These are phyloP conservation scores for Myiotriccus ornatus DNA, from an alignment of 2,797 vertebrate genomes.

Conservation along the genomic window DNA sequence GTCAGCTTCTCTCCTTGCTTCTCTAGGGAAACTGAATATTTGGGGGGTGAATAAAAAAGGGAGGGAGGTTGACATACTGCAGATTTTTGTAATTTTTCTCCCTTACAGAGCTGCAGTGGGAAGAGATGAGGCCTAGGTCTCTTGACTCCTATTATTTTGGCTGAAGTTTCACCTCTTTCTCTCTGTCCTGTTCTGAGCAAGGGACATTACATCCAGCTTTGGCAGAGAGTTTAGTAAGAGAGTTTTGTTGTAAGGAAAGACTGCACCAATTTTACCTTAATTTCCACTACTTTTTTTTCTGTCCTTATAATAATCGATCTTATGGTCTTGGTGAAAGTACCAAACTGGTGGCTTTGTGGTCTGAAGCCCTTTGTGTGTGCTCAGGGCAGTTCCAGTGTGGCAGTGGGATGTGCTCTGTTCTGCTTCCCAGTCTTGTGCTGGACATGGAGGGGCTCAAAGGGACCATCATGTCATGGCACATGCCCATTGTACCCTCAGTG, in stretches of 20 bases:
- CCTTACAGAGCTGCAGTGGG: not conserved
- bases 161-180: not conserved
- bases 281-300: not conserved
- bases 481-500: not conserved
- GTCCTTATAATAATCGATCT: not conserved
- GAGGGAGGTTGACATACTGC: not conserved
- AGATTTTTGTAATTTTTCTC: slow-evolving; percentile 25
- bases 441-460: not conserved
- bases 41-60: not conserved
- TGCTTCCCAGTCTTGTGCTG: not conserved
- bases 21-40: slow-evolving; percentile 33
- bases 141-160: slow-evolving; percentile 17
- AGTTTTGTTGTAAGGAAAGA: not conserved
- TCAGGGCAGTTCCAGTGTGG: not conserved
- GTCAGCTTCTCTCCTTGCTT: slow-evolving; percentile 4
- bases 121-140: not conserved
- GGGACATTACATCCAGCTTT: not conserved
- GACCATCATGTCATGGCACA: accelerated
- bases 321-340: not conserved
- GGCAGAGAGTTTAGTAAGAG: not conserved
- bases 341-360: not conserved
- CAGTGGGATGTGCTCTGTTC: not conserved
- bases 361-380: not conserved
- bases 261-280: not conserved
- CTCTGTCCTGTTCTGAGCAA: not conserved